Base-by-base conservation (phyloP, 2,113 vertebrate species). In the Pseudois nayaur region DNA sequence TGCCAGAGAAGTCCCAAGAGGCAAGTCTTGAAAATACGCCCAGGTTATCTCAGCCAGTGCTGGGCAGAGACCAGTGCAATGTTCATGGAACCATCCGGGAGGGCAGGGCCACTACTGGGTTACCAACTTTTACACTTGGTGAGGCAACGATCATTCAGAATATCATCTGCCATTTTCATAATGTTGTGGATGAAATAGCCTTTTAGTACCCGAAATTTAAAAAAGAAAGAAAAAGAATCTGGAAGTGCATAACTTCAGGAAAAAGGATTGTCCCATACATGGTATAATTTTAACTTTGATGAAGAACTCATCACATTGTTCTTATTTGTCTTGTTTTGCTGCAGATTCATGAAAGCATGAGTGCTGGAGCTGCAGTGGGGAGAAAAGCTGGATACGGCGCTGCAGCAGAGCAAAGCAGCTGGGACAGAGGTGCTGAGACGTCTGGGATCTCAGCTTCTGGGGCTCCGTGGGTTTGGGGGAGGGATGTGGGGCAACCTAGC, bases 341-440 rank as follows among this genome's bases (percentile, higher is more conserved):
- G 19, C 54, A 45, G 57, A 64, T 71, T 62, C 27, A 5, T 23
- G 55, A 78, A 76, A 36, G 40, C 15, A 6, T 0, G 11, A 71
- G 4, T 19, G 55, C 2, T 5, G 11, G 52, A 17, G 33, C 48
- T 1, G 1, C 21, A 19, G 48, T 1, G 1, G 59, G 36, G 36
- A 50, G 29, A 52, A 45, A 43, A 48, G 40, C 36, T 6, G 33
- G 36, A 55, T n/a, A 33, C 50, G 81, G 29, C 0, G 2, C 15
- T 50, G 4, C 15, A 16, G 3, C 19, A 21, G 76, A 57, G 60
- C 16, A 31, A 27, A 17, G 31, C 27, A 54, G 5, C 23, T 0
- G 19, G 21, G 43, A 8, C 9, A 29, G 29, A 54, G 31, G 78
- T 12, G 12, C 50, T 9, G 27, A 8, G 33, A 48, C 0, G 2